Conservation (phyloP, 2,113 vertebrate genomes). For the Colaptes auratus region DNA sequence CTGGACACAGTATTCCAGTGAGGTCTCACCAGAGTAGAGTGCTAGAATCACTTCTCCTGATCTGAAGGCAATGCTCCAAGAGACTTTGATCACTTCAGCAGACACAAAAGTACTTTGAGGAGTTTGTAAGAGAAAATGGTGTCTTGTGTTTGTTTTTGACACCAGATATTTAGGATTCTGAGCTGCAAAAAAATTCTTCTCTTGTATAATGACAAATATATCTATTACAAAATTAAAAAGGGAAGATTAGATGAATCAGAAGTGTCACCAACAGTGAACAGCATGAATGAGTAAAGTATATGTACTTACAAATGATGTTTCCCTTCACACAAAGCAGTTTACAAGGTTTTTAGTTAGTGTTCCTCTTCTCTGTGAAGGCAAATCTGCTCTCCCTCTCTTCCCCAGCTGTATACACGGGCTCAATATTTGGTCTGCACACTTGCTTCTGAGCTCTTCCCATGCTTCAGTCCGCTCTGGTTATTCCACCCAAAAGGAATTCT, state of each 20-base stretch:
- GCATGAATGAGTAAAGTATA: neutral
- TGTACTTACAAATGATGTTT: neutral
- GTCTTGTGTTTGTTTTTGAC: neutral
- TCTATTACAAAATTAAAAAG: neutral
- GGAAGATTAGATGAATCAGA: neutral
- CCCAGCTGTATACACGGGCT: neutral
- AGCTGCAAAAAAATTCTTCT: neutral
- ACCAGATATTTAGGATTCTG: neutral
- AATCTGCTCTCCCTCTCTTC: neutral
- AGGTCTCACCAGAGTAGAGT: too few relatives aligned
- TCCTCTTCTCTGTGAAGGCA: neutral
- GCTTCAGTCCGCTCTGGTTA: neutral
- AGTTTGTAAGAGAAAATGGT: neutral
- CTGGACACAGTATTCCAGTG: too few relatives aligned
- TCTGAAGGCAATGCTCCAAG: neutral
- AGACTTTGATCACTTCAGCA: neutral
- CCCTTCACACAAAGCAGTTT: neutral
- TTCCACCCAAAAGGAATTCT: neutral
- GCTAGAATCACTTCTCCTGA: too few relatives aligned
- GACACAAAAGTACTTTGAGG: neutral
- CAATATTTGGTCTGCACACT: neutral
- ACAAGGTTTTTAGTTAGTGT: neutral
- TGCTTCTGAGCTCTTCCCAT: neutral
- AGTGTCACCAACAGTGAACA: neutral
- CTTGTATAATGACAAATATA: neutral